A percentile compares a stretch with the other conserved stretches of the same genome.
phyloP scores from a whole-genome alignment of 2,888 invertebrate species.

The Harpalus rubripes region DNA sequence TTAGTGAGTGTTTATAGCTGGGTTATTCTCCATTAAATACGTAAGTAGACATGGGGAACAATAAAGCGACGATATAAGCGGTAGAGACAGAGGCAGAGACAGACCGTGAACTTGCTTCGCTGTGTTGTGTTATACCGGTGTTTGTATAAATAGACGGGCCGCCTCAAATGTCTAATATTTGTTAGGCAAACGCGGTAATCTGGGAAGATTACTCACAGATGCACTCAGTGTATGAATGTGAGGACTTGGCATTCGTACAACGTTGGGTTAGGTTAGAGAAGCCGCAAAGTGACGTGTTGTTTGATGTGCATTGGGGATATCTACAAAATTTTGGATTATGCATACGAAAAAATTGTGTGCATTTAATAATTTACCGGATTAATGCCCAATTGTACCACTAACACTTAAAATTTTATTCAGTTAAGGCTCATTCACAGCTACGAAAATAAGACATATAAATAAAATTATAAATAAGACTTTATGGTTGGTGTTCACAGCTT shows the following conservation, averaged over 20 bases:
- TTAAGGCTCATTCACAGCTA: no score
- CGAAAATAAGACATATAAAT: no score
- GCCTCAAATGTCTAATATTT: background rate
- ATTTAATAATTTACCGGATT: background rate
- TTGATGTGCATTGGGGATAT: no score
- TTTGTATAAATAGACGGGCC: constrained; percentile 12
- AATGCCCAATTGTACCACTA: no score
- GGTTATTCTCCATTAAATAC: constrained; percentile 33
- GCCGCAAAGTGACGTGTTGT: background rate
- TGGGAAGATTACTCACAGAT: constrained; percentile 2
- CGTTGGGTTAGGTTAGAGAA: background rate
- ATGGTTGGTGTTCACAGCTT: no score
- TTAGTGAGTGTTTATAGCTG: constrained; percentile 1
- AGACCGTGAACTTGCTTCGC: background rate
- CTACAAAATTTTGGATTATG: no score
- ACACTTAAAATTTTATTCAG: no score
- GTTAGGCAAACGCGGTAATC: constrained; percentile 18
- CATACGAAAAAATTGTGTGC: no score
- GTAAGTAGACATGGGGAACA: constrained; percentile 13
- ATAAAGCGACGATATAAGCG: constrained; percentile 24
- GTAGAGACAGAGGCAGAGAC: background rate
- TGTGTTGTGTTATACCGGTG: background rate
- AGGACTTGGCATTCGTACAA: background rate
- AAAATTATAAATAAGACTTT: no score
- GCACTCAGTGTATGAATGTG: background rate